Evolutionary conservation across 2,797 vertebrate species (phyloP).

Genomic region (Spinibarbus caldwelli): DNA sequence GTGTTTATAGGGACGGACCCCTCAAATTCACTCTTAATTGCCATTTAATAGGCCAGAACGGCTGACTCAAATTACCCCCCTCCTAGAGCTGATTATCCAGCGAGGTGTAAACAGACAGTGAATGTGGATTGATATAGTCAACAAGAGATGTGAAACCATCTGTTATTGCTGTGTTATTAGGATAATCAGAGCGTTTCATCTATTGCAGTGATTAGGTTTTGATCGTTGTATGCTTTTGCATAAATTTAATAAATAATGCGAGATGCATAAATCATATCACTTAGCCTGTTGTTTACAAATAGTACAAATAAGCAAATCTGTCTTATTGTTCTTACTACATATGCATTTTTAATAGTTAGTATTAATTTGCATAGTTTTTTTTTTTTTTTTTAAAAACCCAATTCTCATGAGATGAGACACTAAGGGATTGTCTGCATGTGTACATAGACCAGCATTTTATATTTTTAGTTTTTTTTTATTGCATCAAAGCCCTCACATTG

Average conservation of each 20-base stretch:
- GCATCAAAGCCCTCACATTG: background rate
- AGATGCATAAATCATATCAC: background rate
- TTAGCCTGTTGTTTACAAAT: background rate
- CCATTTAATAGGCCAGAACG: background rate
- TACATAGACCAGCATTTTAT: background rate
- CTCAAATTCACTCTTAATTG: slow-evolving; percentile 6
- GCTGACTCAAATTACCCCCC: slow-evolving; percentile 11
- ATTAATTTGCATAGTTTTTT: background rate
- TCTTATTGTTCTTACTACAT: background rate
- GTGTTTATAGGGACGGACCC: background rate
- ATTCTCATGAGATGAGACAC: background rate
- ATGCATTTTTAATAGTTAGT: background rate
- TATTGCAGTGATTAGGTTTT: background rate
- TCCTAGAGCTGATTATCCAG: slow-evolving; percentile 15
- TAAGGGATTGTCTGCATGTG: background rate
- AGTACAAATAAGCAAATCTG: background rate
- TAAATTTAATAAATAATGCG: background rate
- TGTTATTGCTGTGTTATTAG: background rate
- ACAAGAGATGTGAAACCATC: background rate
- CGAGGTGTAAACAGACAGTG: background rate
- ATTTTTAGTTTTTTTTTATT: background rate
- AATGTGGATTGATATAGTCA: background rate
- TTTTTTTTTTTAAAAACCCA: background rate
- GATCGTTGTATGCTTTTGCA: background rate
- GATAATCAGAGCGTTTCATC: background rate